Evolutionary conservation across 1,140 invertebrate species (phyloP), one percentile per base, ranked within the genome.

Genomic region (Elysia chlorotica): DNA sequence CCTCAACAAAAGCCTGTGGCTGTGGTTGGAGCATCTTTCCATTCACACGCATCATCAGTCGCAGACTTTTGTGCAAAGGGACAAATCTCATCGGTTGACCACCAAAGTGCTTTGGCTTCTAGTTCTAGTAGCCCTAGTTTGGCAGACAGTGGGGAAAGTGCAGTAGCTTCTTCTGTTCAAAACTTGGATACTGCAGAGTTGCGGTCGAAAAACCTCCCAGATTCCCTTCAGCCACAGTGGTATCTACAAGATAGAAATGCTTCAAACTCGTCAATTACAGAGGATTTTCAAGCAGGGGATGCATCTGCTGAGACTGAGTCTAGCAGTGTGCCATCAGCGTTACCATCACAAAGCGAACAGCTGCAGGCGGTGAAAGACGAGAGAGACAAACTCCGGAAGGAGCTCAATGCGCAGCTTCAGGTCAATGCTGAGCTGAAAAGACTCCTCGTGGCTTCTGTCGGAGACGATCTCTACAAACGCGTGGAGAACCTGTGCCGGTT

Each of bases 381-480:
- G 33, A 82, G 81, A n/a, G 76, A 76, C 6, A 79, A 78, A 6
- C 88, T 93, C 23, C 91, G 93, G 79, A 91, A 90, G 81, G 92
- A 94, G 76, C 87, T 93, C 3, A 92, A 84, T 70, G 78, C 85
- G 37, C 86, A 87, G 74, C 78, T 83, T 28, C 65, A 96, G 92
- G 94, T 97, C 0, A 97, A 97, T 89, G 91, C 92, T 72, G 96
- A 97, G 87, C 88, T 98, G 41, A 98, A 97, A 87, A 96, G 93
- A 84, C 90, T 98, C 83, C 85, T 98, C 38, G 94, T 98, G 2
- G 96, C 96, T 30, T 95, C 95, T 31, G 93, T 98, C 57, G 96
- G 96, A 23, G 96, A 97, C 88, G 96, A 98, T 89, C 88, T 97
- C 54, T 92, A 97, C 88, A 92, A 91, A 1, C 91, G 92, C 86